Percentiles rank a stretch among this genome's conserved stretches.
Conservation (phyloP, 2,888 invertebrate genomes). For the Apodemia duryi region DNA sequence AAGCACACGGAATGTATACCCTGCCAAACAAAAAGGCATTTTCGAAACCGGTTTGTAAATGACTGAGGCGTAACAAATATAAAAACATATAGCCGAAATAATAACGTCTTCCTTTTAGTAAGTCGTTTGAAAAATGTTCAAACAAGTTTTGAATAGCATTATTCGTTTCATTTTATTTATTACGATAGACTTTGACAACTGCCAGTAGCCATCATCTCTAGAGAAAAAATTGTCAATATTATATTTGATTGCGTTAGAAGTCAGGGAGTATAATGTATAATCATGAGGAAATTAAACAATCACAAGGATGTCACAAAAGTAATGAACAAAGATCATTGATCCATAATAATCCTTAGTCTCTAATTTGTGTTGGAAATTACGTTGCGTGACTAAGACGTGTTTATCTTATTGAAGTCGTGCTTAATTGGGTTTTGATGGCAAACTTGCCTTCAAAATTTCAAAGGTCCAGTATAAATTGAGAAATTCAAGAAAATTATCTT, state of each 20-base stretch:
- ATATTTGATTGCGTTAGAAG: background rate
- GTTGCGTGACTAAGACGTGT: slow-evolving; percentile 26
- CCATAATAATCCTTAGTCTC: slow-evolving; percentile 3
- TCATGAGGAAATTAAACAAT: background rate
- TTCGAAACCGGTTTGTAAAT: too few species aligned
- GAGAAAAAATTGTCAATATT: too few species aligned
- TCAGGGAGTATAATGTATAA: background rate
- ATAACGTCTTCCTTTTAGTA: too few species aligned
- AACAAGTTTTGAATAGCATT: background rate
- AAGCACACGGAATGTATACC: too few species aligned
- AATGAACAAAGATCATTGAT: background rate
- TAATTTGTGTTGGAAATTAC: slow-evolving; percentile 22
- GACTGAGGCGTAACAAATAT: too few species aligned
- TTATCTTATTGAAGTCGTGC: slow-evolving; percentile 32
- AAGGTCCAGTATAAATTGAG: background rate
- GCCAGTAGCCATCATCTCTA: too few species aligned
- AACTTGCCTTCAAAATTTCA: slow-evolving; percentile 27
- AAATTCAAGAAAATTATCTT: slow-evolving; percentile 16
- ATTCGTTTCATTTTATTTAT: too few species aligned
- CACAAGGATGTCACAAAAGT: background rate
- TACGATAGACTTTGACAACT: too few species aligned
- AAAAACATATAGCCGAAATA: too few species aligned
- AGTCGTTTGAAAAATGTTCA: background rate
- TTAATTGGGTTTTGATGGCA: slow-evolving; percentile 34
- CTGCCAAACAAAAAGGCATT: too few species aligned